phyloP scores from a whole-genome alignment of 2,113 vertebrate species.

The Electrona antarctica region DNA sequence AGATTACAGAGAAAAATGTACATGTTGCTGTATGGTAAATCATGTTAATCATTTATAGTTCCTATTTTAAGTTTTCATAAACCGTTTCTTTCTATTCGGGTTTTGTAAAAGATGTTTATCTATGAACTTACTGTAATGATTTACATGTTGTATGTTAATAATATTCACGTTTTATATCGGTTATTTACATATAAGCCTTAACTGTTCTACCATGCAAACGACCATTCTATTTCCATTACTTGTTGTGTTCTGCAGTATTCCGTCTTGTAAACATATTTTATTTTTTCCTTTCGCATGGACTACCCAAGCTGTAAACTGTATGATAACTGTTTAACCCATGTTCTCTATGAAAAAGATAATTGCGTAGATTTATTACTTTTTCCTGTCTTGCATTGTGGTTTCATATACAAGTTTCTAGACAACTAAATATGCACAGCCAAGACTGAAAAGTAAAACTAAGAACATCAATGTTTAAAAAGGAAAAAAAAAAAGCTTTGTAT shows the following conservation, averaged over 20 bases:
- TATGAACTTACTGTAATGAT: slow-evolving; percentile 81
- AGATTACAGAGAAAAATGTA: slow-evolving; percentile 73
- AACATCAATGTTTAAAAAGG: slow-evolving; percentile 76
- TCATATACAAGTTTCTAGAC: slow-evolving; percentile 78
- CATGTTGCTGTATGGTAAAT: slow-evolving; percentile 79
- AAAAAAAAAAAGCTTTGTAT: slow-evolving; percentile 78
- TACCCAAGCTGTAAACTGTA: slow-evolving; percentile 90
- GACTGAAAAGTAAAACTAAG: slow-evolving; percentile 77
- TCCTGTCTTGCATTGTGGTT: slow-evolving; percentile 84
- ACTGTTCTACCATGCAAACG: slow-evolving; percentile 82
- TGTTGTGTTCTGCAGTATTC: slow-evolving; percentile 90
- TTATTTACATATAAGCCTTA: slow-evolving; percentile 95
- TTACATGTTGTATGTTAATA: slow-evolving; percentile 82
- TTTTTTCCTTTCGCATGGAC: slow-evolving; percentile 87
- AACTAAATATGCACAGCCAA: slow-evolving; percentile 80
- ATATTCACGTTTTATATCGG: slow-evolving; percentile 77
- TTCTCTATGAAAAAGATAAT: slow-evolving; percentile 85
- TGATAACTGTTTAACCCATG: slow-evolving; percentile 88
- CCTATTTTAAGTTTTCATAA: slow-evolving; percentile 75
- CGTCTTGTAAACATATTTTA: slow-evolving; percentile 83
- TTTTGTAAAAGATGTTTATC: slow-evolving; percentile 76
- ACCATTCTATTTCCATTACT: slow-evolving; percentile 67
- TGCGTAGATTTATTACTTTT: slow-evolving; percentile 86
- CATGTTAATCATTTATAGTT: slow-evolving; percentile 79
- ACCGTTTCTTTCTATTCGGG: slow-evolving; percentile 68